Base-by-base conservation (phyloP, 2,113 vertebrate genomes). In the Glareola pratincola region DNA sequence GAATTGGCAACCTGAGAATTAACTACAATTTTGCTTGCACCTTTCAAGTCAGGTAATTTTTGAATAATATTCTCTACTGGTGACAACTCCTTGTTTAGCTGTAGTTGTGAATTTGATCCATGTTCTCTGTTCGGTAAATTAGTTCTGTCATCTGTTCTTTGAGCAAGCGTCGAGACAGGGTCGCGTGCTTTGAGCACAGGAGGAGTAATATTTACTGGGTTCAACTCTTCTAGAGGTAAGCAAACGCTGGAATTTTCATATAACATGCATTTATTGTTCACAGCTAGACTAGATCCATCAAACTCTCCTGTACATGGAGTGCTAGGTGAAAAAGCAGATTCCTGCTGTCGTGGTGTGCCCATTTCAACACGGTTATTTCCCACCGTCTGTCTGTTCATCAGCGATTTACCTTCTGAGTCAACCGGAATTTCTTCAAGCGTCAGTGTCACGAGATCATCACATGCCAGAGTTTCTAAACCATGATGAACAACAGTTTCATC, bases 401-500 rank as follows among this genome's bases (percentile, higher is more conserved):
- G 27, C 1, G n/a, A 94, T 64, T 96, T 92, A 74, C 53, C 93
- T 69, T 96, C 88, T 2, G 89, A 74, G 64, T 97, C 97, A 85
- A 74, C 68, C 4, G 96, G 96, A 48, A 98, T n/a, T 85, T 98
- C 98, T 92, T 98, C 97, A 76, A 98, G 93, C 4, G 98, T 98
- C 82, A 99, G 97, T 2, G 98, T 98, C 66, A 99, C 69, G 53
- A 98, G 95, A 95, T 98, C 98, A 54, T 71, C 56, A 13, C 96
- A 95, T 34, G 94, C 92, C 66, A 98, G 96, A 59, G 96, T 97
- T 94, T 98, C 98, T 45, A 98, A 98, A 23, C 95, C 85, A 32
- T 96, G 82, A 30, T 98, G 97, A 81, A 98, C 85, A 32, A 77
- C 86, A 62, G 92, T 73, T 72, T 95, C 76, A 13, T 50, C 77